These are phyloP conservation scores for Papilio demoleus DNA, from an alignment of 2,888 invertebrate genomes.

Conservation along the genomic window DNA sequence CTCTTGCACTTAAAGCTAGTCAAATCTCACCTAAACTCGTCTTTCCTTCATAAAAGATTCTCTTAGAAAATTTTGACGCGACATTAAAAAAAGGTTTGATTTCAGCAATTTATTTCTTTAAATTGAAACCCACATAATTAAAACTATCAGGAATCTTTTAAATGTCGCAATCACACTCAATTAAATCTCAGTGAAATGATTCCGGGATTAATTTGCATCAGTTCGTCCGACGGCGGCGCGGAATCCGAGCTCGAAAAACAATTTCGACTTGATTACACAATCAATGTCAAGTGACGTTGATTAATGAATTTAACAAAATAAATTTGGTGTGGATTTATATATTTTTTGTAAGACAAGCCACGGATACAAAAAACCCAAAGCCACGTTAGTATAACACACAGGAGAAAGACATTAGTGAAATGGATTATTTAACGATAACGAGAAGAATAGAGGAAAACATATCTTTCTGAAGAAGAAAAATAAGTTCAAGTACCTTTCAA, in stretches of 20 bases:
- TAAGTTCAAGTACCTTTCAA: too few relatives aligned
- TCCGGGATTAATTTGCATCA: conserved; percentile 12
- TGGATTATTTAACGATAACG: too few relatives aligned
- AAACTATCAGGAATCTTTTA: neutral
- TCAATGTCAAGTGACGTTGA: conserved; percentile 15
- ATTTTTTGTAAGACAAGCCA: neutral
- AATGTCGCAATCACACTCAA: conserved; percentile 5
- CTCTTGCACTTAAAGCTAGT: too few relatives aligned
- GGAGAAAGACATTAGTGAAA: too few relatives aligned
- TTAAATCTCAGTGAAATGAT: conserved; percentile 21
- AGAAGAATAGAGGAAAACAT: too few relatives aligned
- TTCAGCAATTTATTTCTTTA: neutral
- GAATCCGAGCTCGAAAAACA: conserved; percentile 23
- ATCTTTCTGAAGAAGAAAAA: too few relatives aligned
- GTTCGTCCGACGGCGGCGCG: neutral
- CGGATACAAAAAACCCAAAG: neutral
- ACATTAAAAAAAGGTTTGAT: too few relatives aligned
- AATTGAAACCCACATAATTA: neutral
- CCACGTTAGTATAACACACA: too few relatives aligned
- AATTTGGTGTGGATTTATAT: neutral
- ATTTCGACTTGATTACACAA: conserved; percentile 28
- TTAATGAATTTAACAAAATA: conserved; percentile 4
- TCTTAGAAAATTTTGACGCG: too few relatives aligned
- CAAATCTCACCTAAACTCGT: too few relatives aligned
- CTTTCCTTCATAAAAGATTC: too few relatives aligned